Evolutionary conservation across 2,888 invertebrate genomes (phyloP), one percentile per base, ranked within the genome.

Genomic region (Phengaris alcon): DNA sequence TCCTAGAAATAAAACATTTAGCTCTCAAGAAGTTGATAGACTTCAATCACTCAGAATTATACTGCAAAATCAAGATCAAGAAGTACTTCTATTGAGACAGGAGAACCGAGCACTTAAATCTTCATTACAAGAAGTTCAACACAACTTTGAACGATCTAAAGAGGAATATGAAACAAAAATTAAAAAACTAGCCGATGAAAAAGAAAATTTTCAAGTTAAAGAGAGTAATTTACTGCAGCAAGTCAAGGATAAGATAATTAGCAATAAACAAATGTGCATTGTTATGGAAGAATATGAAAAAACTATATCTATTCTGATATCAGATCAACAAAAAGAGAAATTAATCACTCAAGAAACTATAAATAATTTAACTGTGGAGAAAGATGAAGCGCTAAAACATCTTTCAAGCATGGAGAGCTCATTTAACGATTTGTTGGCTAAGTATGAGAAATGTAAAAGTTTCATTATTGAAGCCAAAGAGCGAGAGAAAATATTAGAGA

Each of bases 281-380:
- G 95, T 97, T 15, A 95, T 97, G 90, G 95, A 95, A 82, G 96
- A 96, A 81, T 97, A 97, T 90, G 97, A 97, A 84, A 96, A 96
- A 88, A 96, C 96, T 22, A 96, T 97, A 83, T 95, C 96, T 12
- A 94, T 95, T 82, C 88, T 97, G 79, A 95, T 96, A 83, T 95
- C 95, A 72, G 96, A 96, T 81, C 96, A 96, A 82, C 96, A 96
- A 83, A 94, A 94, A 80, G 95, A 95, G 73, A 95, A 94, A 82
- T 90, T 94, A 79, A 84, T 93, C 77, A 86, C 85, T 79, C 90
- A 94, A 77, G 93, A 93, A 75, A 87, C 85, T 59, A 87, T 94
- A 76, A 87, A 90, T 48, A 94, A 93, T 81, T 84, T 95, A 64
- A 90, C 89, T 76, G 81, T 88, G 75, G 95, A 95, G 83, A 90